Evolutionary conservation across 2,113 vertebrate species (phyloP), one percentile per base, ranked within the genome.

Genomic region (Callipepla squamata): DNA sequence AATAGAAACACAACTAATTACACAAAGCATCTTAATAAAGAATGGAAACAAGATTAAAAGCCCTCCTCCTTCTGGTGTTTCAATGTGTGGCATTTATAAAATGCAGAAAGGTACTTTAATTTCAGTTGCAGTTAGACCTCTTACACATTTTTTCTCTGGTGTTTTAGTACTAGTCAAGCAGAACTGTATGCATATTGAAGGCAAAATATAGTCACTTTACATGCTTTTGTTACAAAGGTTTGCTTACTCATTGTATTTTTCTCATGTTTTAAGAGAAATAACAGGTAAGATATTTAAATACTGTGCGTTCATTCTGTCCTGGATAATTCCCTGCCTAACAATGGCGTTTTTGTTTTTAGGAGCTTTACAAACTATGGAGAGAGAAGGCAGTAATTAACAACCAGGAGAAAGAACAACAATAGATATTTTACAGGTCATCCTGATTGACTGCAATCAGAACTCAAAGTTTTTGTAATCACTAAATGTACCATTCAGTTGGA

Each of bases 1-100:
- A 94, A 97, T 95, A 96, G 97, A 98, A 98, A 97, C 47, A 77
- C 93, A 94, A 95, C 96, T 98, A 98, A 98, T 98, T 97, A 97
- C 94, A 94, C 96, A 96, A 97, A 97, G 95, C 92, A 85, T 98
- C 97, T 97, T 97, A 97, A 97, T 97, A 96, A 97, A 97, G 96
- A 96, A 96, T 95, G 94, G 96, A 97, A 98, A 97, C 90, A 97
- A 96, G 87, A 97, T 98, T 98, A 94, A 97, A 96, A 96, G 86
- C 87, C 78, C 87, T 83, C 69, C 81, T 97, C 96, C 95, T 97
- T 97, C 95, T 98, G 97, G 91, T 94, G 92, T 96, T 95, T 90
- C 85, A 90, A 91, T 88, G 90, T 55, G 58, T 85, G 45, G 76
- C 87, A 92, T 89, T 89, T 95, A 96, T 94, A 95, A 97, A 97